Percentiles rank a stretch among this genome's conserved stretches.
Evolutionary conservation across 2,113 vertebrate genomes (phyloP).

Genomic region (Vicugna pacos): DNA sequence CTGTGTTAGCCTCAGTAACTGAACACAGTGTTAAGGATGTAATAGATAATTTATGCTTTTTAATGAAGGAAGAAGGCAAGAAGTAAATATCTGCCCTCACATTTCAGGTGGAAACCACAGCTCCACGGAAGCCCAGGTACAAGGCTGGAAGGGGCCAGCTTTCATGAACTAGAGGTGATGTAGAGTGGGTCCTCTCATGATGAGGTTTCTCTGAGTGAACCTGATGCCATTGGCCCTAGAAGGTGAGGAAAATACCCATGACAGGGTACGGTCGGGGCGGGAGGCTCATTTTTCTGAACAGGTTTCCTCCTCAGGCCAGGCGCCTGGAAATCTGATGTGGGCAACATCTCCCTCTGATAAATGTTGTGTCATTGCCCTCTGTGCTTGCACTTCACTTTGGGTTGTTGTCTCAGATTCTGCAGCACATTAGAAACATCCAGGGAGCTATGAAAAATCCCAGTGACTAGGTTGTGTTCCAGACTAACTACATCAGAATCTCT

Average conservation of each 20-base stretch:
- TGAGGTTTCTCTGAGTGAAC: neutral
- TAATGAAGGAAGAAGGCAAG: neutral
- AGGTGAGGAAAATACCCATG: neutral
- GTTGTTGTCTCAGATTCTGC: neutral
- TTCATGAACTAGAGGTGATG: neutral
- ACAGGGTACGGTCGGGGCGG: neutral
- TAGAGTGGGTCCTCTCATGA: neutral
- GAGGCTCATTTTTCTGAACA: neutral
- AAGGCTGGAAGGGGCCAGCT: neutral
- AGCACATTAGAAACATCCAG: neutral
- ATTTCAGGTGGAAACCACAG: neutral
- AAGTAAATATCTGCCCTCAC: neutral
- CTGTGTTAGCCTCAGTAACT: neutral
- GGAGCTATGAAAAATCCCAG: neutral
- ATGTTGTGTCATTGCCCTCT: neutral
- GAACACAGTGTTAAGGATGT: neutral
- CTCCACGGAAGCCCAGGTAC: neutral
- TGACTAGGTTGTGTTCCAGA: neutral
- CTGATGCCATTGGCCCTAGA: rapidly evolving
- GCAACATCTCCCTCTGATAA: neutral
- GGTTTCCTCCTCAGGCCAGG: neutral
- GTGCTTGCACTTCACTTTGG: neutral
- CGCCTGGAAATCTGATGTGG: neutral
- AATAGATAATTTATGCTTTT: neutral
- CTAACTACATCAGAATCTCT: slow-evolving; percentile 34